These are phyloP conservation scores for Dermolepida albohirtum DNA, from an alignment of 2,888 invertebrate species.

Conservation along the genomic window DNA sequence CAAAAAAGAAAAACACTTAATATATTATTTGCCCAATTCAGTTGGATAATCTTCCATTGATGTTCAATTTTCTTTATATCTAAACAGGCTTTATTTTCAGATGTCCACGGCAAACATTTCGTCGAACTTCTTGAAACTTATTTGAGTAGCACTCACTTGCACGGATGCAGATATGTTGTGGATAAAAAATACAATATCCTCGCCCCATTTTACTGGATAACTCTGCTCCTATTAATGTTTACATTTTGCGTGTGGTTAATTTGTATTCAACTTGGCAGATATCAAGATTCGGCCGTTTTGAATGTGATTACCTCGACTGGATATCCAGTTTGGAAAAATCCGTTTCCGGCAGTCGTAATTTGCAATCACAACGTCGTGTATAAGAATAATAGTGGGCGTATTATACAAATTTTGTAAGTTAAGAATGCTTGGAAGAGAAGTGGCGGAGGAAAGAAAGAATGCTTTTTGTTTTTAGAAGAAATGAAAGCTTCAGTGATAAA, in stretches of 20 bases:
- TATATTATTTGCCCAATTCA: too few species aligned
- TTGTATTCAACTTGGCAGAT: slow-evolving; percentile 43
- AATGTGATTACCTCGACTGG: slow-evolving; percentile 57
- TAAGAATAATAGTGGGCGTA: slow-evolving; percentile 43
- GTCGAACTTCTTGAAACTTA: slow-evolving; percentile 8
- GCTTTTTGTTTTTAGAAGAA: slow-evolving; percentile 6
- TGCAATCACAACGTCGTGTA: slow-evolving; percentile 61
- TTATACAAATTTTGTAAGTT: slow-evolving; percentile 47
- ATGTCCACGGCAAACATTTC: slow-evolving; percentile 8
- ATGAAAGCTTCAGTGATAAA: slow-evolving; percentile 13
- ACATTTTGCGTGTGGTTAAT: slow-evolving; percentile 44
- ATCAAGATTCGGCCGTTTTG: slow-evolving; percentile 36
- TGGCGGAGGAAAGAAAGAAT: neutral
- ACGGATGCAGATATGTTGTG: slow-evolving; percentile 34
- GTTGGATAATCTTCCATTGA: too few species aligned
- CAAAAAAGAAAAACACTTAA: too few species aligned
- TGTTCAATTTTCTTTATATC: too few species aligned
- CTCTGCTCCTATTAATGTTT: slow-evolving; percentile 26
- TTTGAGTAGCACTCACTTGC: slow-evolving; percentile 31
- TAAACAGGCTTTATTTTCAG: slow-evolving; percentile 3
- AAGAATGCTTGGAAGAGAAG: neutral
- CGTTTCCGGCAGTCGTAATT: slow-evolving; percentile 59
- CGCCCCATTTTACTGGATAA: slow-evolving; percentile 32
- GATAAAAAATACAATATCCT: slow-evolving; percentile 24
- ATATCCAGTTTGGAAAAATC: slow-evolving; percentile 56